These are phyloP conservation scores for Nematolebias whitei DNA, from an alignment of 2,113 vertebrate species.

Conservation along the genomic window DNA sequence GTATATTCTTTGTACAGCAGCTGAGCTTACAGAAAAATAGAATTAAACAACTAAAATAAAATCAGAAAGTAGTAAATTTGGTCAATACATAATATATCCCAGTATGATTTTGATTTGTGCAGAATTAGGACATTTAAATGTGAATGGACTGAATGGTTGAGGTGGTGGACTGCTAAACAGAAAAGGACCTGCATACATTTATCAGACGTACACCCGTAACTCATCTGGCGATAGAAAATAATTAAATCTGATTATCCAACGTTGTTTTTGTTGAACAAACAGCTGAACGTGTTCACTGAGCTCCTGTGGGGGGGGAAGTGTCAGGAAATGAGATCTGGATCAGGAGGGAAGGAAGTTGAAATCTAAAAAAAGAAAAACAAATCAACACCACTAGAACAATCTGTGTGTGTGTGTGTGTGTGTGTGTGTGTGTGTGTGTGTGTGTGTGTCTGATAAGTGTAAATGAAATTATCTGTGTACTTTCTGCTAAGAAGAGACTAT, in stretches of 20 bases:
- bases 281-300: constrained; percentile 15
- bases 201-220: background rate
- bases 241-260: constrained; percentile 11
- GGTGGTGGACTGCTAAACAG: background rate
- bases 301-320: constrained; percentile 42
- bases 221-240: constrained; percentile 27
- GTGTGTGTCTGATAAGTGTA: constrained; percentile 38
- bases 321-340: constrained; percentile 74
- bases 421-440: no score
- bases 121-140: no score
- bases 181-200: background rate
- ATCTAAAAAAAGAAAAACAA: constrained; percentile 72
- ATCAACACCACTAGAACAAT: constrained; percentile 68
- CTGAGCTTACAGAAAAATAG: no score
- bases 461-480: constrained; percentile 52
- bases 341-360: constrained; percentile 59
- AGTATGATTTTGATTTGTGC: no score
- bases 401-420: no score
- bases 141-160: background rate
- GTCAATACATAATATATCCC: no score
- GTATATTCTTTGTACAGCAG: no score
- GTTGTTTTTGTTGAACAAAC: constrained; percentile 8
- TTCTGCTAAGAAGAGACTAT: constrained; percentile 12
- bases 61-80: no score
- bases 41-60: no score